Percentiles rank a stretch among this genome's conserved stretches.
phyloP scores from a whole-genome alignment of 1,140 invertebrate species.

The Papilio machaon region DNA sequence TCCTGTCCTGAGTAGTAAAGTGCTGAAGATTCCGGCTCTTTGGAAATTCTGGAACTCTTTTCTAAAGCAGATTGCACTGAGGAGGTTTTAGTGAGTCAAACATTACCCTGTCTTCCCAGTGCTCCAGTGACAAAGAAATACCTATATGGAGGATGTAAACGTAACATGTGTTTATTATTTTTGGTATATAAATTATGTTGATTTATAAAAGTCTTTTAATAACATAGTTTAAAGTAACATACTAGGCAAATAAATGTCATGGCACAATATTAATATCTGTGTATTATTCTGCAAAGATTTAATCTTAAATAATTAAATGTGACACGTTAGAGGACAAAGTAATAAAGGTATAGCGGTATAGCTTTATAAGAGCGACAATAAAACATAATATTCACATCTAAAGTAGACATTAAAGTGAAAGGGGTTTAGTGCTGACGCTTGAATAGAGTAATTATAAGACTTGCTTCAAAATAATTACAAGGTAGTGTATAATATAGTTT shows the following conservation, averaged over 20 bases:
- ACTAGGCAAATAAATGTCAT: background rate
- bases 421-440: background rate
- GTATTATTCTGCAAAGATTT: background rate
- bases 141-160: too few relatives aligned
- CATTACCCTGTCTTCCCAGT: too few relatives aligned
- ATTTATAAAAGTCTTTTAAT: background rate
- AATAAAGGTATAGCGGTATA: background rate
- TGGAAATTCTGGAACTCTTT: too few relatives aligned
- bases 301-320: constrained; percentile 3
- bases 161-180: background rate
- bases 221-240: background rate
- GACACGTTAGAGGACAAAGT: background rate
- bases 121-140: too few relatives aligned
- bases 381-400: constrained; percentile 22
- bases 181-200: background rate
- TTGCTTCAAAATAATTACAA: constrained; percentile 1
- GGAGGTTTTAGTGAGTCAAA: too few relatives aligned
- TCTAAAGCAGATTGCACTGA: too few relatives aligned
- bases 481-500: background rate
- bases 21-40: too few relatives aligned
- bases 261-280: background rate
- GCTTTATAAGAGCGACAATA: background rate
- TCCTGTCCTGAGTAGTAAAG: too few relatives aligned
- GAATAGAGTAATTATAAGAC: background rate
- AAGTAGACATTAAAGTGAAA: constrained; percentile 16